Percentiles rank a stretch among this genome's conserved stretches.
Conservation (phyloP, 2,797 vertebrate genomes). For the Hydrophis major region DNA sequence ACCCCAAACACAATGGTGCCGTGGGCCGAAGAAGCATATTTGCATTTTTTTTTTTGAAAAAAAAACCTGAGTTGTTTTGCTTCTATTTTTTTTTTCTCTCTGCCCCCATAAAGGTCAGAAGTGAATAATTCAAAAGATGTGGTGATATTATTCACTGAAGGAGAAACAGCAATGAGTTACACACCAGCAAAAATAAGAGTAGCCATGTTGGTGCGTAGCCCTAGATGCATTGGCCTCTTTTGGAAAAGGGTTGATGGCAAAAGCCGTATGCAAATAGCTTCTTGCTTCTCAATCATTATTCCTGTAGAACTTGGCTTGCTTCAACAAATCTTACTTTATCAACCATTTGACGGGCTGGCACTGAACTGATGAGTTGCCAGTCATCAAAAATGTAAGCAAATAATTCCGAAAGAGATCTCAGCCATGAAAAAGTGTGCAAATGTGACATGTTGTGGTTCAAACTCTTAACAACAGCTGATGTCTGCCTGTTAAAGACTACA, state of each 20-base stretch:
- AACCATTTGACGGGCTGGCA: background rate
- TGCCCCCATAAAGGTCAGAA: conserved; percentile 52
- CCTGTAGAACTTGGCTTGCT: background rate
- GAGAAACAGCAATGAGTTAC: conserved; percentile 20
- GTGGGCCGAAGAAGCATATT: conserved; percentile 30
- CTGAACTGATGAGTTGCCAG: too few species aligned
- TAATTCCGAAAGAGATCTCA: too few species aligned
- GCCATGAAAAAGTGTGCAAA: too few species aligned
- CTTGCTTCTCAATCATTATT: background rate
- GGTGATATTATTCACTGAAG: background rate
- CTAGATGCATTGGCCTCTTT: background rate
- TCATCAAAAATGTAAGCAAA: too few species aligned
- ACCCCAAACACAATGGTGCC: conserved; percentile 24
- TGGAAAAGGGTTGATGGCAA: background rate
- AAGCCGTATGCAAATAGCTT: background rate
- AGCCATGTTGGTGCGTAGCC: background rate
- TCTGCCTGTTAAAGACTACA: too few species aligned
- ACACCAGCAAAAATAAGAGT: background rate
- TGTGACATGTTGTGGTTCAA: background rate
- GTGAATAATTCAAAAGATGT: conserved; percentile 59
- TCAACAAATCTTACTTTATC: background rate
- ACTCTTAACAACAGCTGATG: too few species aligned
- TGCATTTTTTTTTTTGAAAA: conserved; percentile 30
- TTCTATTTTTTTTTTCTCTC: conserved; percentile 4
- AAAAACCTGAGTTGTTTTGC: conserved; percentile 40